Evolutionary conservation across 2,797 vertebrate genomes (phyloP).

Genomic region (Microctenopoma lineatum): DNA sequence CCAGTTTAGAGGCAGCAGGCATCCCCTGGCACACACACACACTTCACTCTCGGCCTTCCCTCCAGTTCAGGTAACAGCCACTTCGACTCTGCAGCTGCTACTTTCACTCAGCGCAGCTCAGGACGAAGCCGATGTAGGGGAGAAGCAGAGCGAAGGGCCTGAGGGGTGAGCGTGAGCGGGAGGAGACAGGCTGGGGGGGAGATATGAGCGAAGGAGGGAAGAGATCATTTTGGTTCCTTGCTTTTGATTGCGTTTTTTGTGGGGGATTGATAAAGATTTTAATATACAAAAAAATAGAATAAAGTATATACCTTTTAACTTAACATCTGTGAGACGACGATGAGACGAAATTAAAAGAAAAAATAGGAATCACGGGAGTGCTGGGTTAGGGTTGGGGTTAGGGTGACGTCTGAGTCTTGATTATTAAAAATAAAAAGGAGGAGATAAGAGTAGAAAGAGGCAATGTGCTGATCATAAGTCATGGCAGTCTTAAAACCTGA

Average conservation of each 20-base stretch:
- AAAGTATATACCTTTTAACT: too few species aligned
- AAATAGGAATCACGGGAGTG: too few species aligned
- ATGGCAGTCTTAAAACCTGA: too few species aligned
- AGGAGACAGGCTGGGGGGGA: background rate
- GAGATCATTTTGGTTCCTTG: background rate
- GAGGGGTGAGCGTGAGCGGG: background rate
- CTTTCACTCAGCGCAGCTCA: slow-evolving; percentile 64
- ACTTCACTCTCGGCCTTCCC: slow-evolving; percentile 7
- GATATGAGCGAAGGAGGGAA: background rate
- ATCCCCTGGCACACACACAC: slow-evolving; percentile 20
- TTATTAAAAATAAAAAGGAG: too few species aligned
- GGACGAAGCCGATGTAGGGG: background rate
- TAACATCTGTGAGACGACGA: too few species aligned
- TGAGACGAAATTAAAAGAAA: too few species aligned
- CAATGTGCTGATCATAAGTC: background rate
- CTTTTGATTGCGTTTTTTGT: too few species aligned
- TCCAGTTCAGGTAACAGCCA: slow-evolving; percentile 71
- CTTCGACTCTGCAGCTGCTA: slow-evolving; percentile 70
- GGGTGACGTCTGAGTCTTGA: too few species aligned
- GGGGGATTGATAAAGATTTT: too few species aligned
- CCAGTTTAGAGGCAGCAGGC: slow-evolving; percentile 55
- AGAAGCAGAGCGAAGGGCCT: background rate
- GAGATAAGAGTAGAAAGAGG: background rate
- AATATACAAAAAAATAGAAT: too few species aligned
- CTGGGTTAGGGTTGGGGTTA: too few species aligned